These are phyloP conservation scores for Engraulis encrasicolus DNA, from an alignment of 2,113 vertebrate species.

Conservation along the genomic window DNA sequence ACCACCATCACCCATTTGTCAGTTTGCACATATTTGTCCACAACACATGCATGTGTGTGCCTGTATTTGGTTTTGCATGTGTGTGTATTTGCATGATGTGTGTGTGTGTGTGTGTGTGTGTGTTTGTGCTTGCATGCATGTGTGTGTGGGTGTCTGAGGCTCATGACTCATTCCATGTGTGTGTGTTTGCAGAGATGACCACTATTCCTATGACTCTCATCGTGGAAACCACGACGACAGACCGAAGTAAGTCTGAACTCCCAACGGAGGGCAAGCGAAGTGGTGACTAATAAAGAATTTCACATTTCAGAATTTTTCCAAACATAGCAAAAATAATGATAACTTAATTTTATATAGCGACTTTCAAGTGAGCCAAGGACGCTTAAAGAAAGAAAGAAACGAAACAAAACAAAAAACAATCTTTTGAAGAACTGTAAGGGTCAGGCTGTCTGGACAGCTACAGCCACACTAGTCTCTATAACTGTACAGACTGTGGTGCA, in stretches of 20 bases:
- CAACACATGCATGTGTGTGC: conserved; percentile 57
- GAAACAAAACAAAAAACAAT: no score
- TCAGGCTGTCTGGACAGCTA: no score
- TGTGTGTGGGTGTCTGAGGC: conserved; percentile 8
- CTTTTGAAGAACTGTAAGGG: no score
- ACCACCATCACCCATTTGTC: neutral
- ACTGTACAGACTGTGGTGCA: no score
- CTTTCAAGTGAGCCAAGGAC: no score
- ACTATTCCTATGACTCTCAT: conserved; percentile 79
- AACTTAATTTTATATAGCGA: no score
- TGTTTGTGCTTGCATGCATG: neutral
- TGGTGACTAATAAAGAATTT: neutral
- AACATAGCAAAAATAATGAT: no score
- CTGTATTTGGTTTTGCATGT: conserved; percentile 29
- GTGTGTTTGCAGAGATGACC: conserved; percentile 74
- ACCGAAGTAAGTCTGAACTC: conserved; percentile 75
- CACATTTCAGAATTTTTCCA: no score
- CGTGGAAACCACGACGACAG: conserved; percentile 75
- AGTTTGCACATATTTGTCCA: neutral
- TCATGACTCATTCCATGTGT: conserved; percentile 46
- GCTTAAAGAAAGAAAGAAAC: no score
- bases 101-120: conserved; percentile 53
- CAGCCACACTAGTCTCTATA: no score
- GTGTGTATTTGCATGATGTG: conserved; percentile 41
- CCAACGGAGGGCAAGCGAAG: conserved; percentile 4